Evolutionary conservation across 2,888 invertebrate species (phyloP), one percentile per base, ranked within the genome.

Genomic region (Dorcus hopei): DNA sequence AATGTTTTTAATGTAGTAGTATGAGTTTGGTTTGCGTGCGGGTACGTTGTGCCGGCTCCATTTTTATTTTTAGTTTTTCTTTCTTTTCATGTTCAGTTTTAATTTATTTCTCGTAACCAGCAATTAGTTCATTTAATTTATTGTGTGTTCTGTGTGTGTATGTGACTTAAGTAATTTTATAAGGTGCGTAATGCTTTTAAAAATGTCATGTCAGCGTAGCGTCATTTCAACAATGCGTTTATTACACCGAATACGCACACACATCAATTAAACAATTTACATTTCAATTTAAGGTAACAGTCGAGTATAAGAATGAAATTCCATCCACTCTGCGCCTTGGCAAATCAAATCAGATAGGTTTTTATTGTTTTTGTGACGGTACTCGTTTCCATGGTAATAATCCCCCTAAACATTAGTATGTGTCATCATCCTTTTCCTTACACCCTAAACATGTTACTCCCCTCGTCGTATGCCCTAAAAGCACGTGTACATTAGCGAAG

Each of bases 71-170:
- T 65, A 60, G 64, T 70, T 69, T 68, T 70, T 71, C 69, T 64
- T 73, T 72, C 68, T 69, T 68, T 69, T 71, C 69, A 52, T 54
- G 61, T 72, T 74, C 71, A 59, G 68, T 68, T 73, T 70, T 67
- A 65, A 52, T 67, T 63, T 68, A 62, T 65, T 63, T 65, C 54
- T 16, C 53, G 56, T 61, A 52, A 54, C 54, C 55, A 54, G 45
- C 52, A 52, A 54, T 50, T 61, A 52, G 56, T 53, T 55, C 38
- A 50, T 42, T 38, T 58, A 45, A 58, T 52, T 53, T 55, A 52
- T 38, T 55, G 61, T 62, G 61, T 59, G 54, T 53, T 52, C 57
- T 49, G 59, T 59, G 56, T 39, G 55, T 61, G 56, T 55, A 54
- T 61, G 61, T 64, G 58, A 50, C 58, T 61, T 47, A 49, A 59